Percentiles rank a stretch among this genome's conserved stretches.
These are phyloP conservation scores for Barnardius zonarius DNA, from an alignment of 2,113 vertebrate genomes.

Conservation along the genomic window DNA sequence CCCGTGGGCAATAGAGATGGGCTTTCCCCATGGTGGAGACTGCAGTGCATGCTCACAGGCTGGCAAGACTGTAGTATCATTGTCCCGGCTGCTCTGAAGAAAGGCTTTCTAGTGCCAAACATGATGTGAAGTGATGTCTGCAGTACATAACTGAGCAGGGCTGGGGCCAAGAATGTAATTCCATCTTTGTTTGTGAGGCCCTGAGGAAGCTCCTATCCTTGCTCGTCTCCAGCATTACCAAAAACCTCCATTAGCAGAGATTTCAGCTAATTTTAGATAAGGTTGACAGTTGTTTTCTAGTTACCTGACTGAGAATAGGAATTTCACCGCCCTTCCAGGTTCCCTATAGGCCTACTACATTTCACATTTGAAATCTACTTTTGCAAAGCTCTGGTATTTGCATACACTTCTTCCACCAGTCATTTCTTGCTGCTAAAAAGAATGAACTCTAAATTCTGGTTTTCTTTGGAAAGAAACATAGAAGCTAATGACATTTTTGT, in stretches of 20 bases:
- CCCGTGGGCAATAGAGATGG: fast-evolving
- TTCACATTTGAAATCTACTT: not conserved
- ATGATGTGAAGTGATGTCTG: not conserved
- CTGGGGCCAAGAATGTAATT: not conserved
- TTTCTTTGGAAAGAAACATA: not conserved
- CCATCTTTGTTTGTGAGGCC: not conserved
- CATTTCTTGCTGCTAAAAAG: not conserved
- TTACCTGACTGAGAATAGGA: not conserved
- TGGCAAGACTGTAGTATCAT: not conserved
- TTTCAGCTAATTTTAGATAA: not conserved
- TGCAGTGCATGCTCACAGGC: fast-evolving
- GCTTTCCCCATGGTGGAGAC: not conserved
- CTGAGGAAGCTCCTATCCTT: not conserved
- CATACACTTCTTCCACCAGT: not conserved
- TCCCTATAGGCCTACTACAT: not conserved
- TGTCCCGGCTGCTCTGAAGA: not conserved
- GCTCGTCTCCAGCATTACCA: not conserved
- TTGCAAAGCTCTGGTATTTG: not conserved
- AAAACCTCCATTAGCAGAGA: not conserved
- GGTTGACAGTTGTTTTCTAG: not conserved
- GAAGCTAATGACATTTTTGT: not conserved
- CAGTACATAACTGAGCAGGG: not conserved
- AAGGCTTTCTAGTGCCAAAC: not conserved
- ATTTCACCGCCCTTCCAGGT: not conserved
- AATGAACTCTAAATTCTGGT: not conserved